phyloP scores from a whole-genome alignment of 2,888 invertebrate genomes.

The Drosophila engyochracea region DNA sequence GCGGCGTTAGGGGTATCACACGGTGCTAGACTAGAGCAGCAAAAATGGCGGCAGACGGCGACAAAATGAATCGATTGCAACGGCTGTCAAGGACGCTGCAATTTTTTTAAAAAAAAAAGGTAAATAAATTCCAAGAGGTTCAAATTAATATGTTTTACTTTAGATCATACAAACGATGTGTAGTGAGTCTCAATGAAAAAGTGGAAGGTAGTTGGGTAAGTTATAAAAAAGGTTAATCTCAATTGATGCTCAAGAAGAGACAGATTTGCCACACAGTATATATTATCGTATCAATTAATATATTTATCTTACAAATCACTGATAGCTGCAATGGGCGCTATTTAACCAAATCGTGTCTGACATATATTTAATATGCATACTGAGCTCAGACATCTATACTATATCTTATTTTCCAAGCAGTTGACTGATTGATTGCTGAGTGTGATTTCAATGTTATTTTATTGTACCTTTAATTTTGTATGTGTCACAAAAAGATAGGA shows the following conservation, averaged over 20 bases:
- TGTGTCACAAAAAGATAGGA: neutral
- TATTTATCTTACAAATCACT: neutral
- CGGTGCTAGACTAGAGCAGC: constrained; percentile 45
- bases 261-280: neutral
- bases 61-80: constrained; percentile 9
- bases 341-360: neutral
- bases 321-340: neutral
- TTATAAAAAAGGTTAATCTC: neutral
- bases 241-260: no score
- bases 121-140: no score
- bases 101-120: no score
- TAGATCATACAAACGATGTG: no score
- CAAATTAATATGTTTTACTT: no score
- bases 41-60: constrained; percentile 51
- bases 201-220: neutral
- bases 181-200: neutral
- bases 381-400: neutral
- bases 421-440: neutral
- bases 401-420: neutral
- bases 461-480: neutral
- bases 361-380: neutral
- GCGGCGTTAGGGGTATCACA: constrained; percentile 7
- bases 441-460: neutral
- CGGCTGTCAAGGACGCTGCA: constrained; percentile 23
- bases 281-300: no score